Percentiles rank a stretch among this genome's conserved stretches.
Evolutionary conservation across 2,888 invertebrate species (phyloP).

Genomic region (Beris chalybata): DNA sequence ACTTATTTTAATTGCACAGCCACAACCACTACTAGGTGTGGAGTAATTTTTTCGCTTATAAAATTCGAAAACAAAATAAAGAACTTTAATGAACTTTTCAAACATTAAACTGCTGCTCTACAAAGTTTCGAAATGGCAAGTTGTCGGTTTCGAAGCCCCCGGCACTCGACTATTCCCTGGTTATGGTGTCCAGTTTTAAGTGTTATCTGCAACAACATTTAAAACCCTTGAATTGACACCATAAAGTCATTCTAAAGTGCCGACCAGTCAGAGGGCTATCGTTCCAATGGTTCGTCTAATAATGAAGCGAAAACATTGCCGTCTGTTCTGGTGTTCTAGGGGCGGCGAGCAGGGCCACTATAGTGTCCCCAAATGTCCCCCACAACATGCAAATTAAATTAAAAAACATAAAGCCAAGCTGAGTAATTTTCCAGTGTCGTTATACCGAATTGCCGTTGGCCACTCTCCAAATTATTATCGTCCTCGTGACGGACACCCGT

Average conservation of each 20-base stretch:
- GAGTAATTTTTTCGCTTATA: too few relatives aligned
- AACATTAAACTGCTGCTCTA: too few relatives aligned
- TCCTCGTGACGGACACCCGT: slow-evolving; percentile 7
- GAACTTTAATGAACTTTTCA: too few relatives aligned
- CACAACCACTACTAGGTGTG: too few relatives aligned
- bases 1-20: too few relatives aligned
- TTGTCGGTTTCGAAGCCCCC: too few relatives aligned
- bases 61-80: too few relatives aligned
- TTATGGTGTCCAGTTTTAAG: slow-evolving; percentile 7
- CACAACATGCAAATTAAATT: slow-evolving; percentile 26
- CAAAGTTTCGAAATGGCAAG: too few relatives aligned
- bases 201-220: slow-evolving; percentile 13
- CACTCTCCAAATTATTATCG: slow-evolving; percentile 30
- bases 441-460: slow-evolving; percentile 26
- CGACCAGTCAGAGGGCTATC: slow-evolving; percentile 4
- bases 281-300: slow-evolving; percentile 4
- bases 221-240: slow-evolving; percentile 20
- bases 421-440: slow-evolving; percentile 29
- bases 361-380: background rate
- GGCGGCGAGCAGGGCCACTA: too few relatives aligned
- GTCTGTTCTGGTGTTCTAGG: background rate
- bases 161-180: background rate
- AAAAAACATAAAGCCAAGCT: slow-evolving; percentile 26
- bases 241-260: slow-evolving; percentile 25
- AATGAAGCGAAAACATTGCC: slow-evolving; percentile 16